These are phyloP conservation scores for Rhabdornis inornatus DNA, from an alignment of 2,113 vertebrate species.

Conservation along the genomic window DNA sequence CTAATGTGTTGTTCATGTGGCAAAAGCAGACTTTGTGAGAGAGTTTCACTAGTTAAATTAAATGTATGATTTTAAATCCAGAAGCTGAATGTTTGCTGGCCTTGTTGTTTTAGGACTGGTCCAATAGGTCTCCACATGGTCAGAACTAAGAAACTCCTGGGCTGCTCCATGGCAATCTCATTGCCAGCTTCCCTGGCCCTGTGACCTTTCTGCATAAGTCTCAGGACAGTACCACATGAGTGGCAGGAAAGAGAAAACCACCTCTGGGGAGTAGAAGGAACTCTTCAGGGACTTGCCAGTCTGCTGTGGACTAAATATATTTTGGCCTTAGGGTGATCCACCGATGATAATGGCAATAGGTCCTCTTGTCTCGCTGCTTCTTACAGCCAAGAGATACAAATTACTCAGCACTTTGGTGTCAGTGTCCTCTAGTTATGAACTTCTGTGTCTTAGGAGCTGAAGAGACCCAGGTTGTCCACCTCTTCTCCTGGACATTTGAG, in stretches of 20 bases:
- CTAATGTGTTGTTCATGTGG: neutral
- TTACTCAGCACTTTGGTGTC: neutral
- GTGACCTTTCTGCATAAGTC: neutral
- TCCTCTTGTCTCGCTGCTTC: neutral
- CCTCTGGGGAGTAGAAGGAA: neutral
- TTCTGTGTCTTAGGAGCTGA: neutral
- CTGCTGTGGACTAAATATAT: neutral
- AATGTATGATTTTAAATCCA: neutral
- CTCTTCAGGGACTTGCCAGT: neutral
- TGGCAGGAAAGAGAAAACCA: neutral
- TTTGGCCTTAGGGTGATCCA: neutral
- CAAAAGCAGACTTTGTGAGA: neutral
- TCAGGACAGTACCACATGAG: rapidly evolving
- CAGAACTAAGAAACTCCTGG: neutral
- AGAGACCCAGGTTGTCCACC: neutral
- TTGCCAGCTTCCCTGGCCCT: neutral
- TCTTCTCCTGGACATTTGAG: rapidly evolving
- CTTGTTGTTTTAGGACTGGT: neutral
- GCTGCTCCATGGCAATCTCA: neutral
- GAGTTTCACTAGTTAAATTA: neutral
- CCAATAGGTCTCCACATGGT: neutral
- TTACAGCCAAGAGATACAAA: neutral
- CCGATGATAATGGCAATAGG: neutral
- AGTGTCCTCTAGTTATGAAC: neutral
- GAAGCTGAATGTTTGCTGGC: neutral